These are phyloP conservation scores for Hypercompe scribonia DNA, from an alignment of 2,888 invertebrate genomes.

Conservation along the genomic window DNA sequence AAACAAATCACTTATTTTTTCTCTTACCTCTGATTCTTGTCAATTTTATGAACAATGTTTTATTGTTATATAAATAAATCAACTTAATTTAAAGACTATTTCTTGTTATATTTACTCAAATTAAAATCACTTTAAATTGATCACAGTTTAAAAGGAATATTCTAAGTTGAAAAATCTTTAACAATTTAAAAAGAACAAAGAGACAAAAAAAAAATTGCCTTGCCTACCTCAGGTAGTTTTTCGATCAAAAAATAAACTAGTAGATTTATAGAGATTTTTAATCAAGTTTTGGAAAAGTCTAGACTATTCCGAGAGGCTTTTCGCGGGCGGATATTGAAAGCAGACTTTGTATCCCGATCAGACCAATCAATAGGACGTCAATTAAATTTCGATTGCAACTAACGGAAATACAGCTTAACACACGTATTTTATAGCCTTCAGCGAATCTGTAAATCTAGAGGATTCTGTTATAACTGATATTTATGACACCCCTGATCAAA, in stretches of 20 bases:
- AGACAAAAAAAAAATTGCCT: background rate
- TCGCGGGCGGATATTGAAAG: constrained; percentile 43
- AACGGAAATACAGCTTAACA: constrained; percentile 25
- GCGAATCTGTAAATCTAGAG: no score
- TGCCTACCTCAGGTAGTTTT: background rate
- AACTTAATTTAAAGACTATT: no score
- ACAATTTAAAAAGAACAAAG: background rate
- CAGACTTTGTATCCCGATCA: constrained; percentile 39
- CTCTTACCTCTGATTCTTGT: no score
- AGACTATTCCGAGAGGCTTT: constrained; percentile 26
- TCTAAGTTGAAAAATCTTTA: background rate
- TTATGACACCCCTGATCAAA: background rate
- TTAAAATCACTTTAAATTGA: no score
- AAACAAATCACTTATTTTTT: no score
- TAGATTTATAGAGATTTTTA: constrained; percentile 33
- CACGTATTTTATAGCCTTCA: background rate
- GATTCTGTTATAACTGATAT: background rate
- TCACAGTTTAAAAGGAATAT: no score
- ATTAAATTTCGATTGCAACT: constrained; percentile 44
- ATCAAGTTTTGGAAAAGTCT: constrained; percentile 43
- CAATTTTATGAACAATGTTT: no score
- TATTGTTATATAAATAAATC: no score
- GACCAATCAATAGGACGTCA: constrained; percentile 42
- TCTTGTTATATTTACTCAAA: no score
- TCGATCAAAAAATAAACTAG: background rate